Evolutionary conservation across 2,888 invertebrate genomes (phyloP).

Genomic region (Anticlea derivata): DNA sequence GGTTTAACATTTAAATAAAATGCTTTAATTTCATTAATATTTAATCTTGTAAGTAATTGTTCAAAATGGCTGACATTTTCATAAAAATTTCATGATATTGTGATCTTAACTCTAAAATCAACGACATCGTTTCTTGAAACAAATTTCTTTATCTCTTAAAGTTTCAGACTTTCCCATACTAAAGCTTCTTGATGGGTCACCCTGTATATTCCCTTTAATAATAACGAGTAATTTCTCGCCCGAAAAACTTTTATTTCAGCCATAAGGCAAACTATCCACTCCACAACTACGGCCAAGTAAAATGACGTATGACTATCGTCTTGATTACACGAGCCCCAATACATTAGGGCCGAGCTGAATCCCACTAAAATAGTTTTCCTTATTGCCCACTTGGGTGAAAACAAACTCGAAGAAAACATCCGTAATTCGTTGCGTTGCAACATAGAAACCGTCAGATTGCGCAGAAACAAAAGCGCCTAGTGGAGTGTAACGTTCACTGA

Average conservation of each 20-base stretch:
- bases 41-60: too few species aligned
- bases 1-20: too few species aligned
- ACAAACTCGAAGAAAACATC: constrained; percentile 42
- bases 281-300: constrained; percentile 8
- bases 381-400: constrained; percentile 39
- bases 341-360: constrained; percentile 31
- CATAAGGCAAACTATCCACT: constrained; percentile 8
- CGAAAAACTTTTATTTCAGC: constrained; percentile 15
- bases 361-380: constrained; percentile 35
- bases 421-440: constrained; percentile 39
- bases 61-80: too few species aligned
- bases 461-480: constrained; percentile 43
- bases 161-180: too few species aligned
- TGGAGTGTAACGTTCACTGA: constrained; percentile 47
- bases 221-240: not conserved
- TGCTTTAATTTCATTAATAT: too few species aligned
- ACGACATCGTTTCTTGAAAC: too few species aligned
- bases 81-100: too few species aligned
- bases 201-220: not conserved
- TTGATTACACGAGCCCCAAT: constrained; percentile 28
- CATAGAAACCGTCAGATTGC: constrained; percentile 35
- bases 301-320: constrained; percentile 20
- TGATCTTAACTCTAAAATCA: too few species aligned
- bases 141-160: too few species aligned
- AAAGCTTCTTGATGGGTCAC: too few species aligned